Evolutionary conservation across 1,140 invertebrate species (phyloP), one percentile per base, ranked within the genome.

Genomic region (Elysia chlorotica): DNA sequence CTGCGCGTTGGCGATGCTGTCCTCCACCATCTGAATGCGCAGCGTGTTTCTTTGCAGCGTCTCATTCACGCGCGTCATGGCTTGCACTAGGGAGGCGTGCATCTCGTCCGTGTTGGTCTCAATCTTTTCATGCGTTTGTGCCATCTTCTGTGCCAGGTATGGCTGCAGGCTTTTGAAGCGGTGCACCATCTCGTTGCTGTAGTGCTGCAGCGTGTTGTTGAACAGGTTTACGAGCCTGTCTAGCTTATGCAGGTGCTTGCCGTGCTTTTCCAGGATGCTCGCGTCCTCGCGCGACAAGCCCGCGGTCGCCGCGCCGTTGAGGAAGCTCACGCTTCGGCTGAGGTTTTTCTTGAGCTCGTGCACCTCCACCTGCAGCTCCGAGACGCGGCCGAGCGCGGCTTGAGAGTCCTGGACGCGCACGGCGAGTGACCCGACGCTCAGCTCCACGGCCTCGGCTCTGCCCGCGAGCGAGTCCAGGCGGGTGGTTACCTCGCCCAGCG

Each of bases 271-370:
- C 1, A 74, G 19, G n/a, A n/a, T n/a, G n/a, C n/a, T n/a, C n/a
- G n/a, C n/a, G n/a, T n/a, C n/a, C 38, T 57, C 68, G 19, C 53
- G 23, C 14, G 41, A 6, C 23, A 10, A 30, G 6, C 25, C 30
- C n/a, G n/a, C 57, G 6, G 37, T 30, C 19, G 23, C 17, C 1
- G n/a, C 38, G 23, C 68, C 56, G 25, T 23, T 25, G n/a, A n/a
- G n/a, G n/a, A n/a, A n/a, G n/a, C n/a, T n/a, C n/a, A n/a, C n/a
- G n/a, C n/a, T n/a, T n/a, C n/a, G n/a, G 21, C 61, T 76, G 21
- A 76, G 41, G 48, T 78, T 78, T 57, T 71, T 73, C 69, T 74
- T 76, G n/a, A 78, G 30, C 59, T 78, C 77, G 30, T 38, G 25
- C 19, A 78, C 74, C 2, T 59, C 57, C 3, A 21, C 48, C 38